These are phyloP conservation scores for Cynopterus brachyotis DNA, from an alignment of 2,113 vertebrate genomes.

Conservation along the genomic window DNA sequence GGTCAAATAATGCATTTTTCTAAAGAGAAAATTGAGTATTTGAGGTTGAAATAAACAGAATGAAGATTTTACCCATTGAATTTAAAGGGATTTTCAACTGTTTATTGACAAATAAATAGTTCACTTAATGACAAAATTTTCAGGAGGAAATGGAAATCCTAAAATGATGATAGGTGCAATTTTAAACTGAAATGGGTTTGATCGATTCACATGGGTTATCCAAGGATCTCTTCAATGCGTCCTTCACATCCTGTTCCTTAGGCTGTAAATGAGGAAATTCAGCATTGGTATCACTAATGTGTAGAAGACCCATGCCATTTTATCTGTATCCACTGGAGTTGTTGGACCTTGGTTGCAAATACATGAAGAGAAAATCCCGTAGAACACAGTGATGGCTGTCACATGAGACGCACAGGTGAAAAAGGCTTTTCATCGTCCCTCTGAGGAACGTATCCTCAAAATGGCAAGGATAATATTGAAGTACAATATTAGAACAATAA, in stretches of 20 bases:
- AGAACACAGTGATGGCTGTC: background rate
- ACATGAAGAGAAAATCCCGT: constrained; percentile 59
- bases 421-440: background rate
- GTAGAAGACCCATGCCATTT: constrained; percentile 58
- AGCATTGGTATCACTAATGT: constrained; percentile 57
- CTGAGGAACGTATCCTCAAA: no score
- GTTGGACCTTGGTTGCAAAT: constrained; percentile 46
- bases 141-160: no score
- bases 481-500: no score
- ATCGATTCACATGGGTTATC: background rate
- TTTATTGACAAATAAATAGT: no score
- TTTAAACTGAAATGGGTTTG: background rate
- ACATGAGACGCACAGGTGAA: constrained; percentile 63
- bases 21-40: background rate
- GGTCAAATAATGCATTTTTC: background rate
- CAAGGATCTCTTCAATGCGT: constrained; percentile 40
- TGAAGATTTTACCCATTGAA: background rate
- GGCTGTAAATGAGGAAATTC: constrained; percentile 2
- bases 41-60: background rate
- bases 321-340: constrained; percentile 56
- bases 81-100: background rate
- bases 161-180: background rate
- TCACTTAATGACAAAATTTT: no score
- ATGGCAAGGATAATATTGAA: no score
- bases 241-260: constrained; percentile 62